Percentiles rank a stretch among this genome's conserved stretches.
Evolutionary conservation across 2,888 invertebrate species (phyloP).

Genomic region (Anoplius nigerrimus): DNA sequence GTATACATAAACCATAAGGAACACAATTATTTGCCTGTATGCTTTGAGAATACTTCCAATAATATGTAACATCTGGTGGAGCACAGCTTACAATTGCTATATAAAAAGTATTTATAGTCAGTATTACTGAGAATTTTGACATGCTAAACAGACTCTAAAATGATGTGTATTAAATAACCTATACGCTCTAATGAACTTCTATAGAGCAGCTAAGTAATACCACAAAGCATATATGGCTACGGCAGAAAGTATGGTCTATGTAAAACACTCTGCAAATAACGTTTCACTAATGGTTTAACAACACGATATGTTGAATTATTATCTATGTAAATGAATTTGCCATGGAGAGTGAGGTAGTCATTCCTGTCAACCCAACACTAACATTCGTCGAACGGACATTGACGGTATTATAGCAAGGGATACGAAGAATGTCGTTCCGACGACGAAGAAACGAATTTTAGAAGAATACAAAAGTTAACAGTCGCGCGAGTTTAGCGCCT

Average conservation of each 20-base stretch:
- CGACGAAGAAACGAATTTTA: conserved; percentile 3
- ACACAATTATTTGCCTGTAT: too few species aligned
- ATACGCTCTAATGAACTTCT: too few species aligned
- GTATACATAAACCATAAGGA: too few species aligned
- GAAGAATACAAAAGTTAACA: conserved; percentile 20
- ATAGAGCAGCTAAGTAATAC: neutral
- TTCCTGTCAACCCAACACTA: neutral
- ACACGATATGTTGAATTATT: neutral
- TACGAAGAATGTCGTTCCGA: neutral
- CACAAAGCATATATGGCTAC: neutral
- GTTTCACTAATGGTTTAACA: neutral
- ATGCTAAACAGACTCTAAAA: too few species aligned
- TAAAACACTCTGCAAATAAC: neutral
- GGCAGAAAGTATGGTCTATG: neutral
- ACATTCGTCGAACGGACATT: neutral
- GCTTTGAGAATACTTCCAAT: too few species aligned
- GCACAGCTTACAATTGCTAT: too few species aligned
- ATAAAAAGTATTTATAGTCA: too few species aligned
- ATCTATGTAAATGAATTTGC: neutral
- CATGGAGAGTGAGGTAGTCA: neutral
- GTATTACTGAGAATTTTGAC: too few species aligned
- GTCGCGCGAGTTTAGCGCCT: conserved; percentile 35
- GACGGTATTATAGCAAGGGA: neutral
- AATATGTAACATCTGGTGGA: too few species aligned
- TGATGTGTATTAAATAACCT: too few species aligned